Percentiles rank a stretch among this genome's conserved stretches.
These are phyloP conservation scores for Lamprotornis superbus DNA, from an alignment of 2,113 vertebrate species.

Conservation along the genomic window DNA sequence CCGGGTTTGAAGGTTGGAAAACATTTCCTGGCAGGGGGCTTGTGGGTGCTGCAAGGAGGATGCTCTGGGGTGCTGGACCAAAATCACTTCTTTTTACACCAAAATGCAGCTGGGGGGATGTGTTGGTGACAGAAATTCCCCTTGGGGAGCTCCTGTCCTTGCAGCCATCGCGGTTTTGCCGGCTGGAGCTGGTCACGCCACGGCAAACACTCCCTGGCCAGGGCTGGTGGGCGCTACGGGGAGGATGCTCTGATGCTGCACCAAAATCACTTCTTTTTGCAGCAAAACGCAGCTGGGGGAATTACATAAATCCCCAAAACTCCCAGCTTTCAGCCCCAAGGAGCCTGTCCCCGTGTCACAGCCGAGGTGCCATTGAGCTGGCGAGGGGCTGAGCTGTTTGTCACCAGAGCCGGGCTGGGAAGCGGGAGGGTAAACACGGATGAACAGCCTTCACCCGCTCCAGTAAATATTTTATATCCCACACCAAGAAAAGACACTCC, in stretches of 20 bases:
- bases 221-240: accelerated
- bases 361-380: not conserved
- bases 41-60: not conserved
- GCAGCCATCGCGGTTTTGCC: accelerated
- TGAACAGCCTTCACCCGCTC: constrained; percentile 23
- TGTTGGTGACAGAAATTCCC: accelerated
- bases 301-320: accelerated
- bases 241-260: not conserved
- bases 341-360: not conserved
- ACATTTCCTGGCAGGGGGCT: accelerated
- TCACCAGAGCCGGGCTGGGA: not conserved
- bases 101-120: accelerated
- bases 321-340: not conserved
- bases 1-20: not conserved
- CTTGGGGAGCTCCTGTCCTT: accelerated
- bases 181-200: not conserved
- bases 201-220: not conserved
- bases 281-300: accelerated
- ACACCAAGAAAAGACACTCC: constrained; percentile 55
- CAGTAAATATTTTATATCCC: constrained; percentile 60
- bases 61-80: not conserved
- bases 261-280: accelerated
- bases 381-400: not conserved
- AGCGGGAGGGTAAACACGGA: constrained; percentile 33
- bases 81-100: accelerated